These are phyloP conservation scores for Stigmatopora nigra DNA, from an alignment of 2,113 vertebrate genomes.

Conservation along the genomic window DNA sequence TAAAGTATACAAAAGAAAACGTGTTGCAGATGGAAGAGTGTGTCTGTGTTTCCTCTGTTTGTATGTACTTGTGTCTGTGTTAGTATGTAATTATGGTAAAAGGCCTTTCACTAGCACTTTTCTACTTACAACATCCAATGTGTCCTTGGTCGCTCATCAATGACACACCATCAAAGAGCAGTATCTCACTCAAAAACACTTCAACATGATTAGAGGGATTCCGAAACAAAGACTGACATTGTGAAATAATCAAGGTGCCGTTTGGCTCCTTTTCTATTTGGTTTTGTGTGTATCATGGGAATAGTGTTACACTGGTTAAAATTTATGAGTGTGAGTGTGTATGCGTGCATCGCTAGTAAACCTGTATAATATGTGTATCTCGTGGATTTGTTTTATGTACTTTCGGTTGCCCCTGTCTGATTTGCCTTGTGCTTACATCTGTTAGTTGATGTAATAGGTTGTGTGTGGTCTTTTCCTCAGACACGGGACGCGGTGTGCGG, in stretches of 20 bases:
- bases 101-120: neutral
- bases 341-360: neutral
- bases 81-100: slow-evolving; percentile 16
- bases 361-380: neutral
- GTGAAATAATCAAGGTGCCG: neutral
- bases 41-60: slow-evolving; percentile 6
- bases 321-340: slow-evolving; percentile 8
- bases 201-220: neutral
- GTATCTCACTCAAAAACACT: neutral
- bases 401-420: slow-evolving; percentile 14
- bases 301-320: too few relatives aligned
- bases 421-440: slow-evolving; percentile 1
- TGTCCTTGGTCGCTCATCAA: neutral
- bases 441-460: slow-evolving; percentile 25
- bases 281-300: neutral
- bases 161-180: neutral
- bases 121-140: neutral
- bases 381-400: slow-evolving; percentile 9
- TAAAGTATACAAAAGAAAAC: too few relatives aligned
- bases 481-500: slow-evolving; percentile 97
- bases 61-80: slow-evolving; percentile 14
- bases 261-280: neutral
- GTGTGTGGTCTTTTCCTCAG: slow-evolving; percentile 56
- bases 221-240: neutral
- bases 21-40: slow-evolving; percentile 59